Evolutionary conservation across 2,888 invertebrate species (phyloP), one percentile per base, ranked within the genome.

Genomic region (Epistrophella euchroma): DNA sequence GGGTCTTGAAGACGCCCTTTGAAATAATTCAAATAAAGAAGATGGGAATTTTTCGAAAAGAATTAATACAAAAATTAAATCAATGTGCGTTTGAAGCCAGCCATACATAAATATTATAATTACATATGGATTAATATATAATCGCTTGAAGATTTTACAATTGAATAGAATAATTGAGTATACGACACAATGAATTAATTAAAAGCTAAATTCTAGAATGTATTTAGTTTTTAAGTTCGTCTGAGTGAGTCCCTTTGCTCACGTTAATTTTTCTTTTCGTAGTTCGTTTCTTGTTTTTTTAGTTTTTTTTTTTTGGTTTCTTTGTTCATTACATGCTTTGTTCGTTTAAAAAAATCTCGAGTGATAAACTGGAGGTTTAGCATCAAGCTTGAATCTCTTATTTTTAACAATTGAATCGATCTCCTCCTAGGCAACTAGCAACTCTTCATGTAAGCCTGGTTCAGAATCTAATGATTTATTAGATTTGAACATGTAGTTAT

Each of bases 381-480:
- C 45, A 6, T 40, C 9, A 60, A 62, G 60, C 47, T 40, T 40
- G 47, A 32, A 56, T 62, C 32, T 17, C 72, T 45, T 45, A 62
- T 55, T 60, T 13, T 22, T 47, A 25, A 50, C 4, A 32, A 55
- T 40, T 32, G 4, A 45, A 47, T n/a, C 64, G 35, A 17, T 56
- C 0, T 40, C 9, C 15, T 40, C 28, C 80, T 91, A 91, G 58
- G 91, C 90, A 87, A 91, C 88, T 52, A 90, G 71, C 28, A 91
- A 88, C 78, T 91, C 91, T 79, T 91, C 91, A 9, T 89, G 89
- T 55, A 90, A 60, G 40, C 88, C 89, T 45, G 88, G 83, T n/a
- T 90, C 90, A 1, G 89, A 88, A 71, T 91, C 91, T 72, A 91
- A 87, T 15, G 91, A 90, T 77, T 92, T 92, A 82, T 91, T 91